Evolutionary conservation across 1,140 invertebrate species (phyloP).

Genomic region (Atta texana): DNA sequence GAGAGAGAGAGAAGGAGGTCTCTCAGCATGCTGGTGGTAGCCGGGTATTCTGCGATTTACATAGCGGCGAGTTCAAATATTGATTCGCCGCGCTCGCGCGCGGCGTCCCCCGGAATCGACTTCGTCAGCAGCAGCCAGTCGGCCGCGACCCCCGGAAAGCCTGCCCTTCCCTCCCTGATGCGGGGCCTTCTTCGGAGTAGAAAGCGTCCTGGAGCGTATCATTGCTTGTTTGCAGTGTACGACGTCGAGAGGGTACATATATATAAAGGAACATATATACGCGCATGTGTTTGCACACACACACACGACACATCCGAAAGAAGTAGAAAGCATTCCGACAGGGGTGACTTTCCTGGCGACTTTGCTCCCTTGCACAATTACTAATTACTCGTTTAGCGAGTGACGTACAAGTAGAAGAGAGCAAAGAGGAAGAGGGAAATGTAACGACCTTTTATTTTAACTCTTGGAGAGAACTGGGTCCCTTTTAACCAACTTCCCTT

Average conservation of each 20-base stretch:
- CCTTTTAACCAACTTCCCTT: slow-evolving; percentile 55
- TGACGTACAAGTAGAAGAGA: slow-evolving; percentile 70
- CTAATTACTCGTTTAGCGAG: slow-evolving; percentile 80
- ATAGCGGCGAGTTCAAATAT: slow-evolving; percentile 63
- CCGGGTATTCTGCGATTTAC: slow-evolving; percentile 60
- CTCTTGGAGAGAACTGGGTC: slow-evolving; percentile 46
- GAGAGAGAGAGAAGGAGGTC: not conserved
- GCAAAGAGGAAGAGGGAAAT: slow-evolving; percentile 23
- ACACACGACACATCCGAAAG: not conserved
- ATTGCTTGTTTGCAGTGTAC: slow-evolving; percentile 58
- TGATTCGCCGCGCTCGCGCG: slow-evolving; percentile 46
- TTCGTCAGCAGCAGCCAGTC: slow-evolving; percentile 55
- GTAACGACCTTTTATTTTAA: slow-evolving; percentile 71
- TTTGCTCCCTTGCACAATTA: slow-evolving; percentile 72
- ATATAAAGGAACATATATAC: not conserved
- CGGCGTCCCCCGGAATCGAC: slow-evolving; percentile 49
- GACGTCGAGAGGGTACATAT: slow-evolving; percentile 25
- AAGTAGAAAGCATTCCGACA: slow-evolving; percentile 39
- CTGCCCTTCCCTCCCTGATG: not conserved
- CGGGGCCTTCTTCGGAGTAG: slow-evolving; percentile 14
- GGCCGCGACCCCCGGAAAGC: slow-evolving; percentile 27
- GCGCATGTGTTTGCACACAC: not conserved
- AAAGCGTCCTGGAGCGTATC: slow-evolving; percentile 51
- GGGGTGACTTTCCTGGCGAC: slow-evolving; percentile 25
- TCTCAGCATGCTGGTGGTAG: slow-evolving; percentile 44